phyloP scores from a whole-genome alignment of 1,140 invertebrate genomes.

The Scaptomyza graminum region DNA sequence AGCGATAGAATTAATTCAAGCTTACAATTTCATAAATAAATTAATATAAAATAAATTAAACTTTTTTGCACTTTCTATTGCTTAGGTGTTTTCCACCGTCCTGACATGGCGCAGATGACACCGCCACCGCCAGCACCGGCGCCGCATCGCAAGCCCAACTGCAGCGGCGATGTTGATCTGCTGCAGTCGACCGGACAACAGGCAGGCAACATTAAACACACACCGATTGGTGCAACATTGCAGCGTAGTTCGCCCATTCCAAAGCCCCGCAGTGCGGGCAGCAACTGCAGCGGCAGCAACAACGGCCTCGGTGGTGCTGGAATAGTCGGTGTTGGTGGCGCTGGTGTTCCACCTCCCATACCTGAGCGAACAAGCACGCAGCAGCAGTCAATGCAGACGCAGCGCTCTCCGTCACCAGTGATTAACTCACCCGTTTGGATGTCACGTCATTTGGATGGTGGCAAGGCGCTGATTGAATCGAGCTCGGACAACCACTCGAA shows the following conservation, averaged over 20 bases:
- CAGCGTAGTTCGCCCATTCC: constrained; percentile 63
- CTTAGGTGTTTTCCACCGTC: constrained; percentile 78
- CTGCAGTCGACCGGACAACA: constrained; percentile 48
- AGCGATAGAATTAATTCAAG: too few species aligned
- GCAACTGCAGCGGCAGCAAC: constrained; percentile 51
- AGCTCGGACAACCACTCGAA: constrained; percentile 75
- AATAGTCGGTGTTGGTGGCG: neutral
- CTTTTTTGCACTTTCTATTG: neutral
- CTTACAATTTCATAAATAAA: too few species aligned
- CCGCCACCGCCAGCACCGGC: constrained; percentile 82
- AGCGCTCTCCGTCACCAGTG: constrained; percentile 69
- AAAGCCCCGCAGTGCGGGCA: constrained; percentile 49
- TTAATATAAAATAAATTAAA: too few species aligned
- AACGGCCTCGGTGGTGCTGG: constrained; percentile 20
- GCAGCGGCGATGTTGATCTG: constrained; percentile 57
- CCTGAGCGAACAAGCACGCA: constrained; percentile 60
- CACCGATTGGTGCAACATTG: constrained; percentile 46
- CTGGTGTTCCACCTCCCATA: constrained; percentile 47
- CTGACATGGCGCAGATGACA: constrained; percentile 82
- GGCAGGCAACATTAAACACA: constrained; percentile 47
- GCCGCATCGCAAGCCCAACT: constrained; percentile 78
- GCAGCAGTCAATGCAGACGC: constrained; percentile 14
- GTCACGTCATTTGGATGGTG: constrained; percentile 66
- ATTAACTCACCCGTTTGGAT: constrained; percentile 78
- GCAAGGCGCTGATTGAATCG: constrained; percentile 66